phyloP scores from a whole-genome alignment of 2,113 vertebrate genomes.

The Tapirus terrestris region DNA sequence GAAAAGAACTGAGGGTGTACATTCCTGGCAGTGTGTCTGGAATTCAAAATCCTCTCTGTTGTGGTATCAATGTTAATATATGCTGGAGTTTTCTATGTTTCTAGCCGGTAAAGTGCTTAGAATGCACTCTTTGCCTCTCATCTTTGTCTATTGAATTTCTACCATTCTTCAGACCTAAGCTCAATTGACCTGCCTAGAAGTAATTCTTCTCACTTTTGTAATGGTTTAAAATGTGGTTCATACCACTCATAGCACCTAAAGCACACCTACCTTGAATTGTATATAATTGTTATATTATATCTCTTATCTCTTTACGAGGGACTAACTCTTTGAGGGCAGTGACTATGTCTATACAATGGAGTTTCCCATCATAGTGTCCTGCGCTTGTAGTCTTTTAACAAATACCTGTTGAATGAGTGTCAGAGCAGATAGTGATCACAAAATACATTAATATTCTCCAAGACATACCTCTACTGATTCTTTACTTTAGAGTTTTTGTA shows the following conservation, averaged over 20 bases:
- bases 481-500: background rate
- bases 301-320: background rate
- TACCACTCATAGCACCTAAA: background rate
- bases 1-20: background rate
- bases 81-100: background rate
- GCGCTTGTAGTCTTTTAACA: background rate
- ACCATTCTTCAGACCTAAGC: background rate
- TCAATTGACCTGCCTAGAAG: background rate
- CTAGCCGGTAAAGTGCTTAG: background rate
- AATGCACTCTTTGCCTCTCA: background rate
- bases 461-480: background rate
- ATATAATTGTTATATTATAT: background rate
- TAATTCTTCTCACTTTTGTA: background rate
- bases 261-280: background rate
- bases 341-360: background rate
- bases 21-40: background rate
- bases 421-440: background rate
- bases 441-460: background rate
- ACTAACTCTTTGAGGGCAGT: background rate
- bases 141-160: slow-evolving; percentile 11
- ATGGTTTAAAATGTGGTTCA: background rate
- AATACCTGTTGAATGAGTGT: background rate
- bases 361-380: background rate
- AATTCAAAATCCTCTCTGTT: background rate
- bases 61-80: background rate